A percentile compares a stretch with the other conserved stretches of the same genome.
phyloP scores from a whole-genome alignment of 2,797 vertebrate species.

The Zalophus californianus region DNA sequence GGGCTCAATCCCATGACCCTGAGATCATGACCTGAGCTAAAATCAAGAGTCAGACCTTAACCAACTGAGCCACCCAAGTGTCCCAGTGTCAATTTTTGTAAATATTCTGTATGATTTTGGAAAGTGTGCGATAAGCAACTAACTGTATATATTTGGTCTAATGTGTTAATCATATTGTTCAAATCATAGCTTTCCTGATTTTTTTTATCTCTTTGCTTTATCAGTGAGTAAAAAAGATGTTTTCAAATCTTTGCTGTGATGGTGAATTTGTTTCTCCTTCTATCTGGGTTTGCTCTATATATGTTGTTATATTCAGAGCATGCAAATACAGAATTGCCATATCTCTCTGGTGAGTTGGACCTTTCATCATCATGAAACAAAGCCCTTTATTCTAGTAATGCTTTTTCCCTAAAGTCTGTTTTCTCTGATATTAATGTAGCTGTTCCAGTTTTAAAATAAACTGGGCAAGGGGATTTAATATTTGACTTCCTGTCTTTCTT shows the following conservation, averaged over 20 bases:
- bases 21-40: too few species aligned
- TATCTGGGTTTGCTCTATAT: background rate
- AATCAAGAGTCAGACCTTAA: too few species aligned
- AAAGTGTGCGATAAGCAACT: background rate
- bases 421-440: background rate
- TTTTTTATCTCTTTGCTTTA: background rate
- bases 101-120: background rate
- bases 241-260: background rate
- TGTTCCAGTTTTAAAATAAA: conserved; percentile 6
- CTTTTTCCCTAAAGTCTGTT: background rate
- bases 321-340: background rate
- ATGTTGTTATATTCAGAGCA: background rate
- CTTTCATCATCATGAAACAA: background rate
- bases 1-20: too few species aligned
- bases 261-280: background rate
- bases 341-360: background rate
- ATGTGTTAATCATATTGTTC: background rate
- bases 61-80: too few species aligned
- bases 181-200: background rate
- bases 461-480: background rate
- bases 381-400: background rate
- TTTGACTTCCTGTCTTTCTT: background rate
- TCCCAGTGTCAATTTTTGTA: background rate
- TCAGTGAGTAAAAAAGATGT: background rate
- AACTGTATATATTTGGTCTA: background rate